Conservation (phyloP, 2,888 invertebrate species). For the Pyrrhosoma nymphula region DNA sequence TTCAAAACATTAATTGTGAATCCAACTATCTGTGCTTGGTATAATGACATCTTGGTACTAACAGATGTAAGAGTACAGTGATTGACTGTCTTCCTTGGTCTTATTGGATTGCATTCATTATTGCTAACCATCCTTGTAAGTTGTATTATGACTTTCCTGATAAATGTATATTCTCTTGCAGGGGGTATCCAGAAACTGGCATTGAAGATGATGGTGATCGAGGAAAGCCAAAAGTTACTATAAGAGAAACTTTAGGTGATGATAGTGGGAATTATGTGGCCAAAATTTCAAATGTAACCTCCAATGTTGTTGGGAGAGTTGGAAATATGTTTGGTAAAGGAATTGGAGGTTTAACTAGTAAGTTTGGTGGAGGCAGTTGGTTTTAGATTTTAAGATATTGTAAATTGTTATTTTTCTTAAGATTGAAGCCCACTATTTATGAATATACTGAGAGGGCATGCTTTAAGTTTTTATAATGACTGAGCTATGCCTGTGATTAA, state of each 20-base stretch:
- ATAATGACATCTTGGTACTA: too few relatives aligned
- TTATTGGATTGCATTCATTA: too few relatives aligned
- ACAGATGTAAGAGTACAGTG: too few relatives aligned
- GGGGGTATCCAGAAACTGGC: constrained; percentile 75
- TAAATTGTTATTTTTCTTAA: constrained; percentile 68
- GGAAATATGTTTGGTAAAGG: constrained; percentile 95
- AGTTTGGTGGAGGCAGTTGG: constrained; percentile 93
- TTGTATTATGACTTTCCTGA: not conserved
- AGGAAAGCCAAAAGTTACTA: constrained; percentile 81
- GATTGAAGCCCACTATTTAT: constrained; percentile 61
- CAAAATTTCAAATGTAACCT: constrained; percentile 89
- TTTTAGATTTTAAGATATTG: constrained; percentile 81
- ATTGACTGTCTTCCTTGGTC: too few relatives aligned
- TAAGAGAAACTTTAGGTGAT: constrained; percentile 83
- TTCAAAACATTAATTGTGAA: too few relatives aligned
- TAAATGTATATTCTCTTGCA: constrained; percentile 70
- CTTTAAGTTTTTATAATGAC: constrained; percentile 71
- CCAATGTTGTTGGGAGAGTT: constrained; percentile 92
- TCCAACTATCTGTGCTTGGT: too few relatives aligned
- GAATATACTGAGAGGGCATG: constrained; percentile 70
- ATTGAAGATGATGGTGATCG: constrained; percentile 82
- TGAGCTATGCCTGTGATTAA: constrained; percentile 73
- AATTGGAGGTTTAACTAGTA: constrained; percentile 93
- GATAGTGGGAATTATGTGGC: constrained; percentile 87
- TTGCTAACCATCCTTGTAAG: too few relatives aligned